Evolutionary conservation across 2,888 invertebrate genomes (phyloP), one percentile per base, ranked within the genome.

Genomic region (Ommatoiulus sabulosus): DNA sequence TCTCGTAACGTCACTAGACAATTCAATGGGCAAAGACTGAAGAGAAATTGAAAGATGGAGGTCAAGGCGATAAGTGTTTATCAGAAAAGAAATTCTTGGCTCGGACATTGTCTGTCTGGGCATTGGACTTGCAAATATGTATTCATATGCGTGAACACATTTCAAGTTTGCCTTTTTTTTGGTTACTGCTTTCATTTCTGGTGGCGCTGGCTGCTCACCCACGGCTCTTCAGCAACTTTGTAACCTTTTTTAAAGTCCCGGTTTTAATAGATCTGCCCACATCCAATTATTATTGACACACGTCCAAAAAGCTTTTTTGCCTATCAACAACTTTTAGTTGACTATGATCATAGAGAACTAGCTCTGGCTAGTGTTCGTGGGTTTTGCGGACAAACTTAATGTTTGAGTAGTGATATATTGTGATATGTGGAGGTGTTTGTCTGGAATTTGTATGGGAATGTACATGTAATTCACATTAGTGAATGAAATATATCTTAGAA

Each of bases 41-140:
- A 20, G 63, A 20, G 63, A 63, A 63, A 63, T 63, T 63, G 63
- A 63, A 63, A 63, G 63, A 63, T 20, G 63, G 63, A 63, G 63
- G 63, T 63, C 63, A 63, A 63, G 63, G 63, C 8, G 63, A 63
- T 63, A 63, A 63, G 63, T 63, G 63, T 63, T 63, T 63, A 63
- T 63, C 63, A 63, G 63, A 63, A 63, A 63, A 63, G 63, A 63
- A 63, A 63, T 63, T 63, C 63, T 63, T 63, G 63, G 63, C 63
- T 63, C 20, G 63, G 63, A 63, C 63, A 15, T 63, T 63, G 63
- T 63, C 63, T 63, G 20, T 63, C 48, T 15, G 63, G 63, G 63
- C 63, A 63, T 63, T 63, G 63, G 63, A 63, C 63, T 63, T 63
- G 63, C 63, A 20, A 63, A 63, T 63, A 63, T 63, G 63, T 63